Evolutionary conservation across 2,888 invertebrate genomes (phyloP).

Genomic region (Rhagonycha fulva): DNA sequence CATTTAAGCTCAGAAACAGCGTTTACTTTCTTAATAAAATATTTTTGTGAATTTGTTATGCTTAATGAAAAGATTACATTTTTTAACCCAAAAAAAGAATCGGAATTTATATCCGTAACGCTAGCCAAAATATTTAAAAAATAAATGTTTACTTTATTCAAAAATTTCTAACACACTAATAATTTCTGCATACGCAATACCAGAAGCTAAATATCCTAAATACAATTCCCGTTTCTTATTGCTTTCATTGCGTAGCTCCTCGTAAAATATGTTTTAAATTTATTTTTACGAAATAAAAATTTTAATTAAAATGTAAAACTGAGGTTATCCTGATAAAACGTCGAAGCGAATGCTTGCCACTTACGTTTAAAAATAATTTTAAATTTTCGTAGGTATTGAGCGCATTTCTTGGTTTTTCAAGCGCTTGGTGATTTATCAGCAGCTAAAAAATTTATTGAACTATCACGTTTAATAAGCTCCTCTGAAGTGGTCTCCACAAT

Average conservation of each 20-base stretch:
- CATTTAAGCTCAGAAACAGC: background rate
- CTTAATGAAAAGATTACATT: background rate
- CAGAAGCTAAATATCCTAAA: background rate
- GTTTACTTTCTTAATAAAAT: background rate
- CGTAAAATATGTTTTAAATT: background rate
- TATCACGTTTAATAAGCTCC: background rate
- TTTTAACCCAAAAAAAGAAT: background rate
- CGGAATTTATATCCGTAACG: background rate
- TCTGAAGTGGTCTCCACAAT: background rate
- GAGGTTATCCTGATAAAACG: no score
- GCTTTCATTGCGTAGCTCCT: background rate
- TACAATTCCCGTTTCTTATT: background rate
- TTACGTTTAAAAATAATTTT: no score
- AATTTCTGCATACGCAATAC: background rate
- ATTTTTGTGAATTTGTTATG: background rate
- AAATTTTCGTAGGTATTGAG: no score
- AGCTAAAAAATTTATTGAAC: no score
- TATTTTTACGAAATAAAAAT: background rate
- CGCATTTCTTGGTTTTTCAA: no score
- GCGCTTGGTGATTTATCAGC: no score
- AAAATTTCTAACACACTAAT: background rate
- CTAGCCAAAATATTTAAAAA: background rate
- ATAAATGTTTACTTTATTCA: background rate
- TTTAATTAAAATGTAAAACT: no score
- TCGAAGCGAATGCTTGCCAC: no score